Evolutionary conservation across 2,113 vertebrate species (phyloP).

Genomic region (Myotis brandtii): DNA sequence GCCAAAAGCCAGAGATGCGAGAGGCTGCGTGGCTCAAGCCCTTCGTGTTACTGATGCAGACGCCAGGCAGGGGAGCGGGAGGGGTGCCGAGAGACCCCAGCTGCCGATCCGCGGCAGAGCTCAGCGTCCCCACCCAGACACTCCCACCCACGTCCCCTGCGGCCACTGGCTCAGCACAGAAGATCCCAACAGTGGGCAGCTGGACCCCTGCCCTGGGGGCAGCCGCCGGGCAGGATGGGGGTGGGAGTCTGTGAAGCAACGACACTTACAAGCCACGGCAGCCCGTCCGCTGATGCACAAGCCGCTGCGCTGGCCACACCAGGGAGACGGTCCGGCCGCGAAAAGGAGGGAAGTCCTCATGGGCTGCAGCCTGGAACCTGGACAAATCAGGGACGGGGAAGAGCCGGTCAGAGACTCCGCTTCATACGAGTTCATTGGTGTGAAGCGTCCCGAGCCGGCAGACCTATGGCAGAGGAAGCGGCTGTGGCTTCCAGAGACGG

Average conservation of each 20-base stretch:
- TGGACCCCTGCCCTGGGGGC: background rate
- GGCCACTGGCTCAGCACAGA: rapidly evolving
- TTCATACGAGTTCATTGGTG: rapidly evolving
- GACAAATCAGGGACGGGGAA: background rate
- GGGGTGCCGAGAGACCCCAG: rapidly evolving
- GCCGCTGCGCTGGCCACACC: rapidly evolving
- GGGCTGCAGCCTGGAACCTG: rapidly evolving
- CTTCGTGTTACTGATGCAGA: background rate
- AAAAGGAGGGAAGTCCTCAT: rapidly evolving
- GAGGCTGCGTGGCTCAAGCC: background rate
- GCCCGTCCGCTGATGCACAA: rapidly evolving
- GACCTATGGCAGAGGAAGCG: background rate
- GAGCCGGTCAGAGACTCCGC: rapidly evolving
- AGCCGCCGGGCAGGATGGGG: background rate
- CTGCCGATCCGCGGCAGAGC: rapidly evolving
- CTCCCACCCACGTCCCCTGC: rapidly evolving
- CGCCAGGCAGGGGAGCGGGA: background rate
- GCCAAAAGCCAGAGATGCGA: background rate
- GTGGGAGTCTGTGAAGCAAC: background rate
- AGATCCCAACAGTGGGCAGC: background rate
- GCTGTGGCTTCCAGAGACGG: background rate
- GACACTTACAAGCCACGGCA: background rate
- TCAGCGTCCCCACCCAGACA: no score
- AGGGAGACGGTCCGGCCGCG: rapidly evolving
- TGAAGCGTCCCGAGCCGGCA: background rate